These are phyloP conservation scores for Habroteleia sp. DNA, from an alignment of 2,888 invertebrate species.

Conservation along the genomic window DNA sequence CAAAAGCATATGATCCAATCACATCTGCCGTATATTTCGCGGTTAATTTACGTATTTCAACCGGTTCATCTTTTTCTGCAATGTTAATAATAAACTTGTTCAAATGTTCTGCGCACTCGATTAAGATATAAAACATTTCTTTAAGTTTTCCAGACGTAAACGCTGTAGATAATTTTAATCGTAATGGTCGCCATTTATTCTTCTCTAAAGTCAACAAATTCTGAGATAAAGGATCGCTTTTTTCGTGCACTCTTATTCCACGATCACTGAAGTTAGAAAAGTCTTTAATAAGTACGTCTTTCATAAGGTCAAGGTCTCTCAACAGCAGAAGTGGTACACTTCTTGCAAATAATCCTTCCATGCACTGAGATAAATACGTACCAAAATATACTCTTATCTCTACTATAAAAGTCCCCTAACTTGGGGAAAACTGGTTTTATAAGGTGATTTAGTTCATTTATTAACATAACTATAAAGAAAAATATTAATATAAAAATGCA, in stretches of 20 bases:
- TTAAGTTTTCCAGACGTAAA: slow-evolving; percentile 82
- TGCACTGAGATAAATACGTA: too few relatives aligned
- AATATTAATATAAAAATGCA: too few relatives aligned
- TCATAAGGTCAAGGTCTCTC: slow-evolving; percentile 65
- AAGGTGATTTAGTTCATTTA: too few relatives aligned
- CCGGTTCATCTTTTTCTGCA: slow-evolving; percentile 56
- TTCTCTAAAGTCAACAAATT: slow-evolving; percentile 80
- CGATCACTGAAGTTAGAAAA: not conserved
- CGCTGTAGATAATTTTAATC: slow-evolving; percentile 81
- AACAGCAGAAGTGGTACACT: slow-evolving; percentile 65
- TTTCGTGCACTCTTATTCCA: slow-evolving; percentile 69
- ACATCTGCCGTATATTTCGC: slow-evolving; percentile 80
- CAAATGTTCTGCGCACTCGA: slow-evolving; percentile 79
- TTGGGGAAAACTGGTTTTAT: too few relatives aligned
- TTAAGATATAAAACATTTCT: slow-evolving; percentile 81
- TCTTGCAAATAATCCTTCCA: slow-evolving; percentile 66
- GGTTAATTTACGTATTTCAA: slow-evolving; percentile 72
- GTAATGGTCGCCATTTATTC: slow-evolving; percentile 81
- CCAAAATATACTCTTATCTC: too few relatives aligned
- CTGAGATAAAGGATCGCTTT: slow-evolving; percentile 80
- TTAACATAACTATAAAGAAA: too few relatives aligned
- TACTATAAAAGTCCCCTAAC: too few relatives aligned
- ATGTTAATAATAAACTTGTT: slow-evolving; percentile 77
- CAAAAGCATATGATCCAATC: slow-evolving; percentile 80
- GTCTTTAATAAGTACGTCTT: slow-evolving; percentile 29